Conservation (phyloP, 2,888 invertebrate genomes). For the Tanytarsus gracilentus region DNA sequence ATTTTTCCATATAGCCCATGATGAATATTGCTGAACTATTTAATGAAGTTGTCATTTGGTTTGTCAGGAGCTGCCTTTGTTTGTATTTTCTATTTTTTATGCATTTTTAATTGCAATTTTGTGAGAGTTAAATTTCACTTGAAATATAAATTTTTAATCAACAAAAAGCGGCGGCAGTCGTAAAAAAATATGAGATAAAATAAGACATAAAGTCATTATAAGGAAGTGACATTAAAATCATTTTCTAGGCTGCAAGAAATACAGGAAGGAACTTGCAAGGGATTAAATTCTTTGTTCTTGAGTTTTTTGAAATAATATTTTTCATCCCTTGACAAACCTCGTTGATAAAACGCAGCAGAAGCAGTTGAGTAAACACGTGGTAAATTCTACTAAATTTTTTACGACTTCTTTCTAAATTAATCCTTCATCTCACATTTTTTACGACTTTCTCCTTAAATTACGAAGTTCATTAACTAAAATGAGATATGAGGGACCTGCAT, state of each 20-base stretch:
- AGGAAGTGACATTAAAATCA: constrained; percentile 6
- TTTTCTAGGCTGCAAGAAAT: constrained; percentile 27
- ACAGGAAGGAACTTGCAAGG: too few relatives aligned
- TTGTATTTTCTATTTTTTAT: constrained; percentile 9
- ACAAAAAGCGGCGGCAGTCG: constrained; percentile 8
- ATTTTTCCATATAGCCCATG: background rate
- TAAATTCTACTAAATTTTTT: too few relatives aligned
- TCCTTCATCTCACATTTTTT: too few relatives aligned
- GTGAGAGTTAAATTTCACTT: constrained; percentile 2
- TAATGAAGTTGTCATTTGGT: constrained; percentile 20
- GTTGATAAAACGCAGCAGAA: too few relatives aligned
- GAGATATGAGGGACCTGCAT: too few relatives aligned
- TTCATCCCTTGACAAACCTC: background rate
- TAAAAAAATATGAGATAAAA: constrained; percentile 25
- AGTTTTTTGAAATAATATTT: background rate
- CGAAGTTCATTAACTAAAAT: too few relatives aligned
- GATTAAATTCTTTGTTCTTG: too few relatives aligned
- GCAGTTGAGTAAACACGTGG: too few relatives aligned
- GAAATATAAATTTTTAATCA: constrained; percentile 21
- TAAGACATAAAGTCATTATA: constrained; percentile 8
- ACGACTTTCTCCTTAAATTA: too few relatives aligned
- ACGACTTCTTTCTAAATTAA: too few relatives aligned
- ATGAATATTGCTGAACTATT: constrained; percentile 21
- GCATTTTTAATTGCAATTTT: constrained; percentile 28
- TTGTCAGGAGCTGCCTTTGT: background rate